A percentile compares a stretch with the other conserved stretches of the same genome.
These are phyloP conservation scores for Caenorhabditis becei DNA, from an alignment of 2,888 invertebrate genomes.

Conservation along the genomic window DNA sequence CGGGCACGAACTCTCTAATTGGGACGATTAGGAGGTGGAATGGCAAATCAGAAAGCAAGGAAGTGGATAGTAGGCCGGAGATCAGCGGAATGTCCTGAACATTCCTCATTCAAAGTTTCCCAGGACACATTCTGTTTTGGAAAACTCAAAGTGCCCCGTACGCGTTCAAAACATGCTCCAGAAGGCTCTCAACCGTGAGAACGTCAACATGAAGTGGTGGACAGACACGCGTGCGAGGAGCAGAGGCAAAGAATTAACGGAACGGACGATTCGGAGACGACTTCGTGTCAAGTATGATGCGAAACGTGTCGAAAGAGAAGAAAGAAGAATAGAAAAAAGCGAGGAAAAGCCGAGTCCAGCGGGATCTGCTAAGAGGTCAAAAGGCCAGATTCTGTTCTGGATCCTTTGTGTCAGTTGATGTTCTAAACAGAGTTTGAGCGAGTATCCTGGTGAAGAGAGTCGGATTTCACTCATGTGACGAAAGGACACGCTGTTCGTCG, in stretches of 20 bases:
- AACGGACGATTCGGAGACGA: neutral
- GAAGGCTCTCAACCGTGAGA: slow-evolving; percentile 46
- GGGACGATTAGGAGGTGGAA: slow-evolving; percentile 51
- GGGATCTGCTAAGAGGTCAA: slow-evolving; percentile 13
- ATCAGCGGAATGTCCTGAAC: neutral
- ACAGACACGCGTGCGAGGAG: slow-evolving; percentile 8
- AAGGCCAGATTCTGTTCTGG: slow-evolving; percentile 2
- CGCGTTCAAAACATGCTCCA: slow-evolving; percentile 29
- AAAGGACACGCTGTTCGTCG: neutral
- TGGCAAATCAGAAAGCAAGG: slow-evolving; percentile 21
- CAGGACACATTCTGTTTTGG: slow-evolving; percentile 8
- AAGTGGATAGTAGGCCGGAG: slow-evolving; percentile 31
- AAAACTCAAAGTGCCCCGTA: neutral
- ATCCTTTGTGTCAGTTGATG: slow-evolving; percentile 1
- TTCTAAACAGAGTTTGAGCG: neutral
- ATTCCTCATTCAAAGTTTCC: neutral
- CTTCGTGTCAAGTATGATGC: slow-evolving; percentile 29
- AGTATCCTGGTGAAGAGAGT: neutral
- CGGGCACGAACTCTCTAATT: slow-evolving; percentile 24
- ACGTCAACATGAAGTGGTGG: slow-evolving; percentile 35
- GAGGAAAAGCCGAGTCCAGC: slow-evolving; percentile 14
- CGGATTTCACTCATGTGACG: neutral
- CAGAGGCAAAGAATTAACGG: slow-evolving; percentile 4
- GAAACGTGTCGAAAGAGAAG: slow-evolving; percentile 9
- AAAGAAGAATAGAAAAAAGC: slow-evolving; percentile 18